Percentiles rank a stretch among this genome's conserved stretches.
Evolutionary conservation across 1,140 invertebrate genomes (phyloP).

Genomic region (Sitobion miscanthi): DNA sequence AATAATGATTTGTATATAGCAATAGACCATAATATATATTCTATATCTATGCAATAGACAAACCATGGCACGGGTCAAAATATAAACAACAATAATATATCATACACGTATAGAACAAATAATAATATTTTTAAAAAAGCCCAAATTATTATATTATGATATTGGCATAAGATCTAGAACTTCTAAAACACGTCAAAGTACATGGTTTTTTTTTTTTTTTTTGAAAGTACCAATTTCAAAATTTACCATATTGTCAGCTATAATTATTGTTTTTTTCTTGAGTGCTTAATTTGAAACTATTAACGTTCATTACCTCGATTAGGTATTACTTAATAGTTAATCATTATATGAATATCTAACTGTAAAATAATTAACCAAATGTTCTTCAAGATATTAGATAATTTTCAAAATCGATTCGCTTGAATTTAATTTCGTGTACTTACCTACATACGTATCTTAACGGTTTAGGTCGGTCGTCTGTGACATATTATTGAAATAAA

Average conservation of each 20-base stretch:
- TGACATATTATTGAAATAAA: not conserved
- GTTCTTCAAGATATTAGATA: not conserved
- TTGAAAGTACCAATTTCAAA: not conserved
- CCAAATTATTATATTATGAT: not conserved
- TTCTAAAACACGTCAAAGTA: not conserved
- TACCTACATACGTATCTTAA: not conserved
- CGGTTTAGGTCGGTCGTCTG: not conserved
- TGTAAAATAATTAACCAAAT: not conserved
- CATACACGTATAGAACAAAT: not conserved
- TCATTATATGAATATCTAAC: too few species aligned
- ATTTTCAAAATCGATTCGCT: not conserved
- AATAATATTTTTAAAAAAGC: not conserved
- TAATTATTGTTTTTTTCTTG: not conserved
- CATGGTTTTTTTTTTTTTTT: not conserved
- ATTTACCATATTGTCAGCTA: not conserved
- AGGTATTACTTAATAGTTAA: not conserved
- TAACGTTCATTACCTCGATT: too few species aligned
- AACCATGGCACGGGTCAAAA: not conserved
- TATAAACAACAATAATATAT: not conserved
- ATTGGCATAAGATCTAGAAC: not conserved
- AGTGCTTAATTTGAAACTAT: not conserved
- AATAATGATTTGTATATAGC: constrained; percentile 19
- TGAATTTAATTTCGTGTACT: not conserved
- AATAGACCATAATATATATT: not conserved
- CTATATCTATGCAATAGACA: not conserved